These are phyloP conservation scores for Heliothis subflexa DNA, from an alignment of 1,140 invertebrate genomes.

Conservation along the genomic window DNA sequence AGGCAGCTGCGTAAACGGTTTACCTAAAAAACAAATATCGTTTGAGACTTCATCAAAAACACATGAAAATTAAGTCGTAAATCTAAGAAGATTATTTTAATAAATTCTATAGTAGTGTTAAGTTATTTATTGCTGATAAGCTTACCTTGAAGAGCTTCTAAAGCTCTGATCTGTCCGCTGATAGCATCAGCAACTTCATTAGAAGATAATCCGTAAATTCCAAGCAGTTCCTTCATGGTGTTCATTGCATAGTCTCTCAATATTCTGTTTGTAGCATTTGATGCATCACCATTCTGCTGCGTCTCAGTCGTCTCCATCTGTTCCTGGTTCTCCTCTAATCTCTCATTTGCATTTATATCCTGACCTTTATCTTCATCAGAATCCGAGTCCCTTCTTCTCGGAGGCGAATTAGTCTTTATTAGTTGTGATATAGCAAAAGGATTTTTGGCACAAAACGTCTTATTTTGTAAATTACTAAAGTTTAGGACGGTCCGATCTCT, in stretches of 20 bases:
- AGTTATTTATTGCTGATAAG: constrained; percentile 25
- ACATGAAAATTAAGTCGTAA: constrained; percentile 20
- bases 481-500: constrained; percentile 78
- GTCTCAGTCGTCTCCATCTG: constrained; percentile 65
- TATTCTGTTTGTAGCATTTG: constrained; percentile 80
- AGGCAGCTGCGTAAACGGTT: constrained; percentile 80
- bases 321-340: constrained; percentile 71
- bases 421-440: constrained; percentile 86
- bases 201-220: constrained; percentile 90
- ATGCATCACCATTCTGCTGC: constrained; percentile 80
- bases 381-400: constrained; percentile 85
- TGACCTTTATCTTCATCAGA: constrained; percentile 81
- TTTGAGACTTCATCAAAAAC: constrained; percentile 8
- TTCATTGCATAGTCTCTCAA: constrained; percentile 91
- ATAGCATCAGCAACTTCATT: constrained; percentile 88
- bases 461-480: constrained; percentile 84
- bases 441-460: constrained; percentile 86
- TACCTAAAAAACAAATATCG: constrained; percentile 63
- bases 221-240: constrained; percentile 91
- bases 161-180: constrained; percentile 85
- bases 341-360: constrained; percentile 81
- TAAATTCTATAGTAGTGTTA: constrained; percentile 43
- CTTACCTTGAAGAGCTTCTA: constrained; percentile 85
- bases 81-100: constrained; percentile 22
- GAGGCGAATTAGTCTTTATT: constrained; percentile 85